phyloP scores from a whole-genome alignment of 2,797 vertebrate genomes.

The Mareca penelope region DNA sequence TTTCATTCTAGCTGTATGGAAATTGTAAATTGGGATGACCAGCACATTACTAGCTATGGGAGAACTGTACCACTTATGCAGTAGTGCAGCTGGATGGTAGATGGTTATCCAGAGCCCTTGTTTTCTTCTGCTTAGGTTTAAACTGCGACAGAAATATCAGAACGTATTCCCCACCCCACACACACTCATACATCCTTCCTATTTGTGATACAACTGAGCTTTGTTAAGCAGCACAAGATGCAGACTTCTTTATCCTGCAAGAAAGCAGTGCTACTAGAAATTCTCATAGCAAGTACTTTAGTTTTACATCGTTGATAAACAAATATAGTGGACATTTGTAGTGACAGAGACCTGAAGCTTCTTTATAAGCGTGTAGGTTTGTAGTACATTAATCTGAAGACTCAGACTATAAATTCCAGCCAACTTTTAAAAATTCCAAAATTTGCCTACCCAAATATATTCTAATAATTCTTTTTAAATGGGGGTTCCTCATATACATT shows the following conservation, averaged over 20 bases:
- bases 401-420: not conserved
- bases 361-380: not conserved
- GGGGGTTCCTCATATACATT: not conserved
- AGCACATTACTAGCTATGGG: rapidly evolving
- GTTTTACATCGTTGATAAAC: not conserved
- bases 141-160: not conserved
- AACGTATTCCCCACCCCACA: rapidly evolving
- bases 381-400: not conserved
- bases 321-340: not conserved
- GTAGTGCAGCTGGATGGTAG: not conserved
- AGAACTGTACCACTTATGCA: not conserved
- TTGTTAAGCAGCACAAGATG: not conserved
- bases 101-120: not conserved
- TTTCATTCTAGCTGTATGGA: not conserved
- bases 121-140: not conserved
- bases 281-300: not conserved
- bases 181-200: too few species aligned
- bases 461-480: not conserved
- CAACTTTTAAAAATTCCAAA: not conserved
- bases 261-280: not conserved
- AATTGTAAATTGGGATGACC: not conserved
- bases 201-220: not conserved
- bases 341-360: not conserved
- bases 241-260: not conserved
- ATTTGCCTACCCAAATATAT: not conserved